phyloP scores from a whole-genome alignment of 2,113 vertebrate species.

The Drymodes brunneopygia region DNA sequence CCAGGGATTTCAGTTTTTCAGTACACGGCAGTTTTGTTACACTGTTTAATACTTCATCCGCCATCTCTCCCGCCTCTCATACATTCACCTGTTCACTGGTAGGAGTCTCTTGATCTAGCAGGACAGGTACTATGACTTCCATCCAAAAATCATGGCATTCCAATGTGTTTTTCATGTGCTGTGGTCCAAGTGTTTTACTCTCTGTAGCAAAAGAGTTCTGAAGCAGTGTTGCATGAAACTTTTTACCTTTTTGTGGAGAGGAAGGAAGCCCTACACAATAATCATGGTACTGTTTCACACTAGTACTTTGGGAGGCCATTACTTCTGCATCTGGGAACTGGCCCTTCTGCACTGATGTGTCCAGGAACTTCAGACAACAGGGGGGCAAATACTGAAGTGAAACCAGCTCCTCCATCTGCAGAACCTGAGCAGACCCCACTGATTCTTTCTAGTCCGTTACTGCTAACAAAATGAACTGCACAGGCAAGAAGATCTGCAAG shows the following conservation, averaged over 20 bases:
- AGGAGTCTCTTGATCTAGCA: neutral
- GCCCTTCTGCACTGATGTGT: neutral
- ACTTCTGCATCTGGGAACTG: neutral
- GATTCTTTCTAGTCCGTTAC: neutral
- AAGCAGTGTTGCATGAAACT: neutral
- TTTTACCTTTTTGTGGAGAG: neutral
- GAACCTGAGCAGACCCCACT: neutral
- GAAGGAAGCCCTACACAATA: neutral
- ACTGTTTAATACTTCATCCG: neutral
- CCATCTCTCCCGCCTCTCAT: neutral
- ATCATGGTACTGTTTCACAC: neutral
- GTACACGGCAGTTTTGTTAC: neutral
- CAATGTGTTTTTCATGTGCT: neutral
- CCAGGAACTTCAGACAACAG: neutral
- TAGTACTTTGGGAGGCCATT: neutral
- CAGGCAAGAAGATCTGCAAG: neutral
- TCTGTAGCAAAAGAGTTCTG: neutral
- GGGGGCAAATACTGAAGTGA: neutral
- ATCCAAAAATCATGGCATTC: neutral
- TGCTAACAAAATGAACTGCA: neutral
- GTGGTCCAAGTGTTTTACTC: neutral
- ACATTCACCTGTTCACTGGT: neutral
- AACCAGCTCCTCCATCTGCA: neutral
- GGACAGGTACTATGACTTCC: neutral
- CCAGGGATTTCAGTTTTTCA: neutral